These are phyloP conservation scores for Eurypyga helias DNA, from an alignment of 2,113 vertebrate species.

Conservation along the genomic window DNA sequence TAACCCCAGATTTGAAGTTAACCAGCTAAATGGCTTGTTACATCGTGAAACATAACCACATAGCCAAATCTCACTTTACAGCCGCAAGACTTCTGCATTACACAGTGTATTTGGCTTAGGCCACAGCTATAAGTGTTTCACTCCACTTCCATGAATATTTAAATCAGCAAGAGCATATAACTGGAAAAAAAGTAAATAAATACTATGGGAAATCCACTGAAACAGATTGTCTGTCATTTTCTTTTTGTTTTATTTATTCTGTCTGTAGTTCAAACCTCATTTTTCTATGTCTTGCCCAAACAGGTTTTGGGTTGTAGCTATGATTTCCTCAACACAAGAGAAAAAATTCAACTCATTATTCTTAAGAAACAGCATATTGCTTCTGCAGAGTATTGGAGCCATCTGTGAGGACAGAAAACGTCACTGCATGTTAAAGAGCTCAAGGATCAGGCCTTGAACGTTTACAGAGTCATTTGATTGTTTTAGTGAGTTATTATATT, in stretches of 20 bases:
- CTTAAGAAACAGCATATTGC: neutral
- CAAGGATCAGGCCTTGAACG: neutral
- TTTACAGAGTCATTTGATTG: neutral
- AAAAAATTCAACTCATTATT: neutral
- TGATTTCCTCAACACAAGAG: neutral
- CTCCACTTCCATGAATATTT: neutral
- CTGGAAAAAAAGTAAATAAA: conserved; percentile 24
- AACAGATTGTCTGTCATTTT: conserved; percentile 12
- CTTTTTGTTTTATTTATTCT: conserved; percentile 36
- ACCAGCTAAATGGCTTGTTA: neutral
- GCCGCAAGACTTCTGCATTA: neutral
- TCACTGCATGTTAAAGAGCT: neutral
- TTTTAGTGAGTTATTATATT: neutral
- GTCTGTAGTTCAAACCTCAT: conserved; percentile 38
- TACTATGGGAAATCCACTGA: conserved; percentile 2
- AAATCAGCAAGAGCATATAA: neutral
- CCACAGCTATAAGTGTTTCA: neutral
- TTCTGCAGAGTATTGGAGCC: conserved; percentile 24
- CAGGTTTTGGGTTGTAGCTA: conserved; percentile 9
- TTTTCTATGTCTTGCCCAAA: conserved; percentile 53
- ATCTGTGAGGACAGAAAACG: conserved; percentile 6
- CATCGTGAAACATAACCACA: neutral
- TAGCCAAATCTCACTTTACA: neutral
- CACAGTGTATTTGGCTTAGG: neutral
- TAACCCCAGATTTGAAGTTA: neutral